Evolutionary conservation across 2,888 invertebrate species (phyloP), one percentile per base, ranked within the genome.

Genomic region (Dugesia japonica): DNA sequence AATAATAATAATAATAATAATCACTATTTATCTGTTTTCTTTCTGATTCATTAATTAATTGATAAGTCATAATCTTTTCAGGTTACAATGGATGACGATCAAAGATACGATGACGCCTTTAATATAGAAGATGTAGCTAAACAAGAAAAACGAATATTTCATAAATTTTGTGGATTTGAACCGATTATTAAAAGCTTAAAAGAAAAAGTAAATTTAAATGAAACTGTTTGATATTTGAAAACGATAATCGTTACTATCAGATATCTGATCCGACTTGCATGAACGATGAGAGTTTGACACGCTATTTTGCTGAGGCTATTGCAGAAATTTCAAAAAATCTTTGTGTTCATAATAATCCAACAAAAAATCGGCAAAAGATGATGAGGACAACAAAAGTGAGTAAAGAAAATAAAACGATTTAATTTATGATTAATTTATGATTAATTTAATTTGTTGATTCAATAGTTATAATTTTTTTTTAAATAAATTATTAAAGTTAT

Each of bases 21-120:
- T n/a, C n/a, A n/a, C n/a, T n/a, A n/a, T n/a, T n/a, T n/a, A n/a
- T n/a, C n/a, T n/a, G n/a, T n/a, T n/a, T n/a, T n/a, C n/a, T n/a
- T n/a, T n/a, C n/a, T n/a, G n/a, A n/a, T n/a, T n/a, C n/a, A n/a
- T n/a, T n/a, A n/a, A n/a, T n/a, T 31, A 31, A 31, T 31, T 7
- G 13, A 31, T 31, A 31, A 31, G 13, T 7, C 13, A 31, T 31
- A 31, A 31, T 31, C 31, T 7, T 31, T 72, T 23, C 75, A 79
- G 79, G 27, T 79, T n/a, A 74, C 20, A 15, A 56, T 75, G 15
- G 42, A 23, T 13, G 28, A 71, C 27, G 76, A 79, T 28, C 79
- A 79, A 77, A 4, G 28, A 17, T 79, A 79, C 77, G 79, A 79
- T 26, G 79, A 79, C 71, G 79, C 79, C 15, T 79, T 79, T 71